Conservation (phyloP, 2,113 vertebrate genomes). For the Arothron firmamentum region DNA sequence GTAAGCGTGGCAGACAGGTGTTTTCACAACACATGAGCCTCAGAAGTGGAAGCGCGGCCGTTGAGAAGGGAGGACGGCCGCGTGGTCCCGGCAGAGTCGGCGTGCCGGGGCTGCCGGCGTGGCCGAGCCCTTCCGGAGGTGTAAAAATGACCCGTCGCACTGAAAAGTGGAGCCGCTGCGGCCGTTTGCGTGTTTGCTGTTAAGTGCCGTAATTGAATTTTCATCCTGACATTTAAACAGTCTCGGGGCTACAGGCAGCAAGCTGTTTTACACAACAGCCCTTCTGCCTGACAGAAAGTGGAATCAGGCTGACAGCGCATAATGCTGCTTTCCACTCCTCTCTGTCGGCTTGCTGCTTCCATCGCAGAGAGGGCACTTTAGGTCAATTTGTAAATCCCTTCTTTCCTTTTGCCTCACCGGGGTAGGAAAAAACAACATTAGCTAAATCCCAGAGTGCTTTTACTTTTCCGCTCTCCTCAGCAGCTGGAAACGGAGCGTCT, state of each 20-base stretch:
- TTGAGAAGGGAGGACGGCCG: slow-evolving; percentile 9
- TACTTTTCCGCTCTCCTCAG: not conserved
- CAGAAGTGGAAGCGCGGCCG: slow-evolving; percentile 37
- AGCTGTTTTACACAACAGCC: slow-evolving; percentile 13
- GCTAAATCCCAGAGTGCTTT: slow-evolving; percentile 34
- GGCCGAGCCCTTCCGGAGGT: slow-evolving; percentile 1
- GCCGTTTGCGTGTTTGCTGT: slow-evolving; percentile 8
- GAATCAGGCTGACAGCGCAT: slow-evolving; percentile 23
- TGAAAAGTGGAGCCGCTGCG: not conserved
- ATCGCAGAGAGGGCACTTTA: slow-evolving; percentile 26
- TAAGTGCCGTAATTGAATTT: slow-evolving; percentile 22
- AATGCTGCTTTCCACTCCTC: slow-evolving; percentile 19
- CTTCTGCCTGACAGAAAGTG: slow-evolving; percentile 8
- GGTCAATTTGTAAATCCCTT: slow-evolving; percentile 45
- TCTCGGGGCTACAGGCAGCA: slow-evolving; percentile 1
- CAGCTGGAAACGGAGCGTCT: slow-evolving; percentile 14
- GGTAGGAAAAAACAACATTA: slow-evolving; percentile 17
- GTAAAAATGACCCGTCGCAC: not conserved
- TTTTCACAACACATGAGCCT: slow-evolving; percentile 57
- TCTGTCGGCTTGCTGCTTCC: slow-evolving; percentile 11
- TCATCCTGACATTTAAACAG: slow-evolving; percentile 31
- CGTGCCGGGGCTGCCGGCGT: no score
- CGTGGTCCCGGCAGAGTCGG: slow-evolving; percentile 21
- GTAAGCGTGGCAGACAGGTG: slow-evolving; percentile 62
- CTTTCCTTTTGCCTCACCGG: slow-evolving; percentile 23